Evolutionary conservation across 1,140 invertebrate species (phyloP).

Genomic region (Cydia fagiglandana): DNA sequence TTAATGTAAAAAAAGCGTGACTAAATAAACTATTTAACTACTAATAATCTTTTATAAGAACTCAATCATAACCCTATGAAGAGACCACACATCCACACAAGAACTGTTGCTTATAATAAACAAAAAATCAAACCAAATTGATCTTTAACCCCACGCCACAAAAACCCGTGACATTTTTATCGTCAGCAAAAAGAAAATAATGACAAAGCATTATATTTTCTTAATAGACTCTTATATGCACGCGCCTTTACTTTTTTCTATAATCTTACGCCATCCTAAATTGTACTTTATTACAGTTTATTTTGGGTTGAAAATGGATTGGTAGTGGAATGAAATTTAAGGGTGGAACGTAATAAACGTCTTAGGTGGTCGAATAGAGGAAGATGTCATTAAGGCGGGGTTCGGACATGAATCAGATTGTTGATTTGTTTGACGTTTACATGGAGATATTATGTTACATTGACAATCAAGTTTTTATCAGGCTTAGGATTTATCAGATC

Average conservation of each 20-base stretch:
- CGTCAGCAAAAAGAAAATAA: neutral
- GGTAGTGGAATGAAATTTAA: neutral
- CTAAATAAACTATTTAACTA: slow-evolving; percentile 8
- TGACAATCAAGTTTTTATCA: neutral
- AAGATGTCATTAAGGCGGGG: neutral
- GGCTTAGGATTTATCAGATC: neutral
- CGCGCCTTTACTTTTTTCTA: neutral
- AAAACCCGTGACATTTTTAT: neutral
- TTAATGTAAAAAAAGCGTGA: neutral
- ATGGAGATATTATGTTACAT: neutral
- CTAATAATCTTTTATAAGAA: slow-evolving; percentile 19
- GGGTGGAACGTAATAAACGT: neutral
- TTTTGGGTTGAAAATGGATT: neutral
- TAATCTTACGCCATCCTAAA: neutral
- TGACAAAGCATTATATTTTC: slow-evolving; percentile 2
- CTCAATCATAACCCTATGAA: slow-evolving; percentile 9
- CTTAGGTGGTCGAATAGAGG: slow-evolving; percentile 13
- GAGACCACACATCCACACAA: neutral
- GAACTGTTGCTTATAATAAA: neutral
- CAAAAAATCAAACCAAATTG: neutral
- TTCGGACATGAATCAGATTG: slow-evolving; percentile 1
- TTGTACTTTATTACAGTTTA: neutral
- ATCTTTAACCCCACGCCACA: neutral
- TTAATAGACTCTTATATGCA: slow-evolving; percentile 16
- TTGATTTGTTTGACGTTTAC: slow-evolving; percentile 2